These are phyloP conservation scores for Helostoma temminkii DNA, from an alignment of 2,797 vertebrate species.

Conservation along the genomic window DNA sequence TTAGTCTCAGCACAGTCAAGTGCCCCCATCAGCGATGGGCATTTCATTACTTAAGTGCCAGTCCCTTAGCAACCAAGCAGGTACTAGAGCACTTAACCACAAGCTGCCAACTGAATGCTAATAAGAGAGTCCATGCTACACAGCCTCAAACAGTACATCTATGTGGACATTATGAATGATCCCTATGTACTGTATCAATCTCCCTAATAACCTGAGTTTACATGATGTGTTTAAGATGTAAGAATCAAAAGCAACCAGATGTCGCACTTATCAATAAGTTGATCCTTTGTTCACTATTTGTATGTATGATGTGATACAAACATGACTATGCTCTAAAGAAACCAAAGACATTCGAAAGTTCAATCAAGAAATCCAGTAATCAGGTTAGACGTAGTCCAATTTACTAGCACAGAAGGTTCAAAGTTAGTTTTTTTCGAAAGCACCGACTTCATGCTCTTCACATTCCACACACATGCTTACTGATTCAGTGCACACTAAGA, in stretches of 20 bases:
- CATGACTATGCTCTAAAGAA: slow-evolving; percentile 2
- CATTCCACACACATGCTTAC: slow-evolving; percentile 8
- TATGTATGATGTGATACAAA: background rate
- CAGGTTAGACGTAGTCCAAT: slow-evolving; percentile 17
- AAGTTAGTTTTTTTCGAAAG: slow-evolving; percentile 2
- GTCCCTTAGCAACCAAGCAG: slow-evolving; percentile 76
- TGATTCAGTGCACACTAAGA: slow-evolving; percentile 3
- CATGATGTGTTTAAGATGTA: background rate
- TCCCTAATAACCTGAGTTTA: background rate
- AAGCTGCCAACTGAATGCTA: slow-evolving; percentile 58
- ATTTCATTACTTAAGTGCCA: slow-evolving; percentile 83
- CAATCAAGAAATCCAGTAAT: slow-evolving; percentile 1
- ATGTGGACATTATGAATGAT: slow-evolving; percentile 11
- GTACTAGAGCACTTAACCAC: slow-evolving; percentile 66
- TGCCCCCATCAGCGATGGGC: slow-evolving; percentile 73
- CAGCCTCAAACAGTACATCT: slow-evolving; percentile 11
- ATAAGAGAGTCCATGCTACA: slow-evolving; percentile 45
- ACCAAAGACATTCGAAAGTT: slow-evolving; percentile 2
- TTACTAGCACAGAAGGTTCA: background rate
- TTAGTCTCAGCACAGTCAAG: slow-evolving; percentile 76
- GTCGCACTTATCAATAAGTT: too few species aligned
- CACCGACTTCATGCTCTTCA: background rate
- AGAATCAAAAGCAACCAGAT: too few species aligned
- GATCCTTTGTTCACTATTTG: too few species aligned
- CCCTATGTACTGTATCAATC: background rate